A percentile compares a stretch with the other conserved stretches of the same genome.
Evolutionary conservation across 2,888 invertebrate genomes (phyloP).

Genomic region (Eueremaeus valkanovi): DNA sequence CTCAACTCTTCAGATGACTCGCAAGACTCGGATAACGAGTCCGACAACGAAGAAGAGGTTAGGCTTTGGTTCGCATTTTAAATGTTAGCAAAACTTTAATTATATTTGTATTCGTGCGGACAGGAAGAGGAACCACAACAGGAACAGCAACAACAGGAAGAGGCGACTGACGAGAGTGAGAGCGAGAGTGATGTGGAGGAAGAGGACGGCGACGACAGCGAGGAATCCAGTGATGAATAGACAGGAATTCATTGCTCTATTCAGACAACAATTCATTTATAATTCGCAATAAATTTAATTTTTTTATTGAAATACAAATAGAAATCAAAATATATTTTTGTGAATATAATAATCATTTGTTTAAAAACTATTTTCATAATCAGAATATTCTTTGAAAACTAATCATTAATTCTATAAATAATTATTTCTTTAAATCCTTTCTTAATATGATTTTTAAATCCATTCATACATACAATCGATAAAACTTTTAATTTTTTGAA

Average conservation of each 20-base stretch:
- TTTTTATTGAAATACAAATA: too few species aligned
- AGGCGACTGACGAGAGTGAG: not conserved
- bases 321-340: too few species aligned
- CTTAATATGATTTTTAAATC: too few species aligned
- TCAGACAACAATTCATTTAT: not conserved
- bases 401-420: too few species aligned
- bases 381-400: too few species aligned
- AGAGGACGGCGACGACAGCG: not conserved
- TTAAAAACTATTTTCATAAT: too few species aligned
- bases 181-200: not conserved
- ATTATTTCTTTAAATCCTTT: too few species aligned
- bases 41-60: not conserved
- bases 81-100: too few species aligned
- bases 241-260: not conserved
- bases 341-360: too few species aligned
- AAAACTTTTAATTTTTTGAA: too few species aligned
- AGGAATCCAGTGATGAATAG: not conserved
- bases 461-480: too few species aligned
- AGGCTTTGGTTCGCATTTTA: not conserved
- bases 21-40: not conserved
- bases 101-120: not conserved
- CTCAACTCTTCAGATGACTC: not conserved
- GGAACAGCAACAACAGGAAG: not conserved
- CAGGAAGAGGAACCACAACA: not conserved
- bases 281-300: not conserved